Base-by-base conservation (phyloP, 2,113 vertebrate genomes). In the Phocoena phocoena region DNA sequence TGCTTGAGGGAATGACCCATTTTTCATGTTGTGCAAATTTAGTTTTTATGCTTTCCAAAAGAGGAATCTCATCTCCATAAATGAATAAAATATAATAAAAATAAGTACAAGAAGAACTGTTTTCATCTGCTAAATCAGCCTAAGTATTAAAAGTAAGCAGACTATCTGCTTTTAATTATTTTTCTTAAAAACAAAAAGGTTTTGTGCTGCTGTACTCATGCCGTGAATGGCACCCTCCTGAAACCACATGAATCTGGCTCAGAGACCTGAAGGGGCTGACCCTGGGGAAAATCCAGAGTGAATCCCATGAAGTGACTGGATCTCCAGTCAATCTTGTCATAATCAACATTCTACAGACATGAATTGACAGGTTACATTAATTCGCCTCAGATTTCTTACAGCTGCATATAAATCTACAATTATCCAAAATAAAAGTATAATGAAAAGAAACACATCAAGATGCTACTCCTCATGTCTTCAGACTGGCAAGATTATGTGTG, bases 21-120 rank as follows among this genome's bases (percentile, higher is more conserved):
- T 77, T 73, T 85, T 9, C 17, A n/a, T 21, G 13, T 63, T 18
- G 58, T 38, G 9, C 26, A 93, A 85, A 80, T 77, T n/a, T 33
- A 31, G 8, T 18, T 70, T 85, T 71, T 73, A 47, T 31, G 28
- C 17, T 95, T 95, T 89, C 41, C 44, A 47, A 74, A 95, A 71
- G 12, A 82, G 5, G 50, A 79, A 70, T 76, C 26, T 70, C 14
- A 81, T 53, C 83, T 38, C 15, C 26, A 77, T 23, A 96, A 70
- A 26, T 3, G 41, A 68, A 65, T 84, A 55, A 82, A 86, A 79
- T 36, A 60, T 21, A 86, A 85, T 73, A 86, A 77, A 74, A 80
- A 25, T 60, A 53, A 76, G 11, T 50, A 12, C 50, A 63, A 86
- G 47, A 91, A 93, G 12, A 53, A 20, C 5, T 71, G 2, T 77